These are phyloP conservation scores for Tipula unca DNA, from an alignment of 2,888 invertebrate genomes.

Conservation along the genomic window DNA sequence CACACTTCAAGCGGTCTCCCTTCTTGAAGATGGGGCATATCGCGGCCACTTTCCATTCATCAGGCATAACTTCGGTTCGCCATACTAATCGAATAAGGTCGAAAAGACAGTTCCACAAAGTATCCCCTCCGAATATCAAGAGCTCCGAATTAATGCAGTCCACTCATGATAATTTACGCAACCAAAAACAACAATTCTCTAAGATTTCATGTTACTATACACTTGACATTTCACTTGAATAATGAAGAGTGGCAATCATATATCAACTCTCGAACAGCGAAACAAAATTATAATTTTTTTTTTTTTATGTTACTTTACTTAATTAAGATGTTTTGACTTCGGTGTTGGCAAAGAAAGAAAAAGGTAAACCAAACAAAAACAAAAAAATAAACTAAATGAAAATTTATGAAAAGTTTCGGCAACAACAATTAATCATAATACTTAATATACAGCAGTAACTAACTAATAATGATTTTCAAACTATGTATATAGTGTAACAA, in stretches of 20 bases:
- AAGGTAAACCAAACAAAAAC: not conserved
- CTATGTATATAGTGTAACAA: not conserved
- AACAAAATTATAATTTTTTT: not conserved
- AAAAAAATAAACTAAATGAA: not conserved
- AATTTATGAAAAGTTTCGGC: constrained; percentile 4
- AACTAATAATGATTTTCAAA: not conserved
- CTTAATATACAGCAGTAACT: not conserved
- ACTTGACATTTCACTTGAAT: not conserved
- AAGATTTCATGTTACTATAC: not conserved
- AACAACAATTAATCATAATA: constrained; percentile 2
- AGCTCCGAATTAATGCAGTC: too few species aligned
- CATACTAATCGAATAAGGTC: too few species aligned
- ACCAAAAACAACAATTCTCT: not conserved
- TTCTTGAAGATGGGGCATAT: too few species aligned
- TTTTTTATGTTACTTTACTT: not conserved
- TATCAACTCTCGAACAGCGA: not conserved
- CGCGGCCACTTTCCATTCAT: too few species aligned
- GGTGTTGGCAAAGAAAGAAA: not conserved
- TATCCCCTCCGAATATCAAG: too few species aligned
- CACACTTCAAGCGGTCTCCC: too few species aligned
- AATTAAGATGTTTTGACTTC: not conserved
- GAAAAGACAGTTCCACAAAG: too few species aligned
- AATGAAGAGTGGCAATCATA: constrained; percentile 8
- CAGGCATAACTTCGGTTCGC: too few species aligned
- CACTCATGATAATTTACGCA: too few species aligned